Evolutionary conservation across 2,113 vertebrate species (phyloP), one percentile per base, ranked within the genome.

Genomic region (Triplophysa tibetana): DNA sequence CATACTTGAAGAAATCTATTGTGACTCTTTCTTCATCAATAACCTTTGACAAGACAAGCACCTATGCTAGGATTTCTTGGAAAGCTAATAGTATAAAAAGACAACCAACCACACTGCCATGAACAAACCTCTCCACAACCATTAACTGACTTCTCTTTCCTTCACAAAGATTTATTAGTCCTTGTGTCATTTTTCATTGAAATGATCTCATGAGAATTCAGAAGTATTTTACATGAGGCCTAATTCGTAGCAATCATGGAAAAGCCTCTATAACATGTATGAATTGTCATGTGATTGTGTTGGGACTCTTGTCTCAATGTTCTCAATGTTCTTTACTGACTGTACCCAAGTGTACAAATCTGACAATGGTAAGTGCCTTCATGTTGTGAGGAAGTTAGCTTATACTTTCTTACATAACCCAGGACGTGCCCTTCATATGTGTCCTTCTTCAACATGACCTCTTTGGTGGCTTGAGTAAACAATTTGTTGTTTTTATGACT

Each of bases 361-460:
- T 69, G 29, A 67, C 52, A 38, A 24, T 14, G 48, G 64, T 48
- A 70, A 38, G 63, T 74, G 75, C 7, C 67, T 83, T 63, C 48
- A 56, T 23, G 41, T 26, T 56, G 14, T 64, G 62, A 63, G 29
- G 48, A 33, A 72, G 56, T 24, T 75, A 73, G 29, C 48, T 2
- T n/a, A 45, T 33, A 50, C 38, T n/a, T 65, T n/a, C 17, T 14
- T 58, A 61, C 13, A 2, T 54, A 60, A 21, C 24, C n/a, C 56
- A 84, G 82, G 69, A 78, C 74, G 69, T 69, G 17, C 14, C 24
- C 58, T 17, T 68, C 50, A n/a, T 72, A 33, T 56, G 45, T 65
- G 67, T 80, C 70, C 70, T 80, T 80, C 70, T 70, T 69, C 26
- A 33, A 56, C 48, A 69, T 19, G 26, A 48, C 52, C 63, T 41